Evolutionary conservation across 1,140 invertebrate genomes (phyloP).

Genomic region (Colletes gigas): DNA sequence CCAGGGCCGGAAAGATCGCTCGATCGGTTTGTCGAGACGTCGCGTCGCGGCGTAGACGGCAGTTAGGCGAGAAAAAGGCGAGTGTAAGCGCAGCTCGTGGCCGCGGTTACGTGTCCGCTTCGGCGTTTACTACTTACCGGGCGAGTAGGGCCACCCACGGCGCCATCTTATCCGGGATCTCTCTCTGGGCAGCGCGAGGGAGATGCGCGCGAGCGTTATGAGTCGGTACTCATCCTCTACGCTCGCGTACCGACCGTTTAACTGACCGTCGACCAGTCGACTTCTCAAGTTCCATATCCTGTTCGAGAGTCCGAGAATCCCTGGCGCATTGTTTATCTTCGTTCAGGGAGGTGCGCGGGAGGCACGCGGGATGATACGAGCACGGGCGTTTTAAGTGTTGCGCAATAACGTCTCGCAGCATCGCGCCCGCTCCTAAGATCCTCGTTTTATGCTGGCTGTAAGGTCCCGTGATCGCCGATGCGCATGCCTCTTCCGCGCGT

Average conservation of each 20-base stretch:
- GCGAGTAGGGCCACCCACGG: conserved; percentile 76
- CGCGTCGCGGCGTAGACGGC: conserved; percentile 22
- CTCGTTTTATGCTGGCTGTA: conserved; percentile 62
- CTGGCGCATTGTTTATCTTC: conserved; percentile 69
- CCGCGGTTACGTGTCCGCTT: conserved; percentile 65
- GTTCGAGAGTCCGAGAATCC: conserved; percentile 67
- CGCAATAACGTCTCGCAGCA: conserved; percentile 63
- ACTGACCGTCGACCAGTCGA: conserved; percentile 58
- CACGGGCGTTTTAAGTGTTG: conserved; percentile 60
- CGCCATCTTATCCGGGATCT: conserved; percentile 78
- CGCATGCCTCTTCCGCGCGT: conserved; percentile 44
- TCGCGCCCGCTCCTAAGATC: conserved; percentile 57
- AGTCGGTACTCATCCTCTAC: conserved; percentile 70
- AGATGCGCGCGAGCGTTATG: conserved; percentile 70
- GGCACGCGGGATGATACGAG: conserved; percentile 56
- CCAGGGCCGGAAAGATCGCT: too few relatives aligned
- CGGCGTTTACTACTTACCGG: conserved; percentile 68
- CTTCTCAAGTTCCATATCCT: conserved; percentile 80
- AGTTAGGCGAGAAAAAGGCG: conserved; percentile 56
- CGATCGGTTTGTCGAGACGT: conserved; percentile 26
- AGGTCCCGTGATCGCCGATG: conserved; percentile 58
- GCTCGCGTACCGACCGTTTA: conserved; percentile 40
- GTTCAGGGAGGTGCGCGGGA: conserved; percentile 34
- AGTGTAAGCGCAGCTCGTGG: conserved; percentile 56
- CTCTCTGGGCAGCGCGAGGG: conserved; percentile 52